A percentile compares a stretch with the other conserved stretches of the same genome.
Conservation (phyloP, 2,888 invertebrate genomes). For the Harpagoxenus sublaevis region DNA sequence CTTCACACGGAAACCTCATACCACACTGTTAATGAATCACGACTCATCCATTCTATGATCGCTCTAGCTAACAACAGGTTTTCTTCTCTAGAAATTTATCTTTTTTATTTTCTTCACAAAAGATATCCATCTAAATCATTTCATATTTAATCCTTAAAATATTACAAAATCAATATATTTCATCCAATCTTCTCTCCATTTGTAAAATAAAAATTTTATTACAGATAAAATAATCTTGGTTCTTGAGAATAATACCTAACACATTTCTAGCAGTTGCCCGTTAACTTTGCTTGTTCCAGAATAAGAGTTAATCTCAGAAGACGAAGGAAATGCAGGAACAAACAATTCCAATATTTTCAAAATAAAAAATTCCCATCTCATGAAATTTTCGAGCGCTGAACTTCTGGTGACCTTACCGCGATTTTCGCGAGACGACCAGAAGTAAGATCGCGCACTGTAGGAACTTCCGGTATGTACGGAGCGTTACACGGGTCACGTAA, state of each 20-base stretch:
- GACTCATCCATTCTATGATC: slow-evolving; percentile 12
- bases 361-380: slow-evolving; percentile 19
- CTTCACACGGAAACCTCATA: slow-evolving; percentile 1
- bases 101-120: neutral
- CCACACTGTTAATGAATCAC: slow-evolving; percentile 10
- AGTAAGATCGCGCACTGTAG: neutral
- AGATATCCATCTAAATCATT: neutral
- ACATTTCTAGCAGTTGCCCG: neutral
- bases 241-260: neutral
- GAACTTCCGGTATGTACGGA: neutral
- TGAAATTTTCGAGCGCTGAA: neutral
- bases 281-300: slow-evolving; percentile 1
- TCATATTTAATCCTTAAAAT: neutral
- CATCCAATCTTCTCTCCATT: neutral
- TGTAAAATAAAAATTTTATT: neutral
- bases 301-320: neutral
- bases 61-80: neutral
- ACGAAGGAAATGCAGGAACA: neutral
- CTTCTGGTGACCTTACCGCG: neutral
- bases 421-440: neutral
- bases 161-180: neutral
- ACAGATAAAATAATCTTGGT: neutral
- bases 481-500: slow-evolving; percentile 47
- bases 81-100: neutral
- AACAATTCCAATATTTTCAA: slow-evolving; percentile 7